Percentiles rank a stretch among this genome's conserved stretches.
Conservation (phyloP, 2,113 vertebrate genomes). For the Tachysurus vachellii region DNA sequence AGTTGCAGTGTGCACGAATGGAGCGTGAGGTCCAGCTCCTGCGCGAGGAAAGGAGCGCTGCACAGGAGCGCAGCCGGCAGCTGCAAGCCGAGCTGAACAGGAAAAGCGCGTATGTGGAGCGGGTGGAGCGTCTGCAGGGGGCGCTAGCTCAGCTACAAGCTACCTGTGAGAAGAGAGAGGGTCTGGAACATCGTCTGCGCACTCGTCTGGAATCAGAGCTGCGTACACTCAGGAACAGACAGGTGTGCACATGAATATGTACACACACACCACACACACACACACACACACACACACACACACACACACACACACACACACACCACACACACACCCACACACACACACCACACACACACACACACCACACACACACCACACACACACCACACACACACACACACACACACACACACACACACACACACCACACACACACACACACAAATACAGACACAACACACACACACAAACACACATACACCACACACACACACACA, state of each 20-base stretch:
- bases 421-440: no score
- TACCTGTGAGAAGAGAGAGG: constrained; percentile 91
- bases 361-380: no score
- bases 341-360: no score
- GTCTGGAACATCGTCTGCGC: constrained; percentile 86
- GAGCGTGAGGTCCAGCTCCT: constrained; percentile 83
- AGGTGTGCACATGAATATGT: constrained; percentile 73
- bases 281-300: no score
- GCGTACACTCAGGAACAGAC: constrained; percentile 87
- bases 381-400: no score
- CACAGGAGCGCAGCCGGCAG: constrained; percentile 80
- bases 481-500: no score
- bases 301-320: no score
- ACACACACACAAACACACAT: no score
- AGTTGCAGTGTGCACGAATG: constrained; percentile 83
- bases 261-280: not conserved
- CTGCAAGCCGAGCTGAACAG: constrained; percentile 87
- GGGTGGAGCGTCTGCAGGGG: constrained; percentile 91
- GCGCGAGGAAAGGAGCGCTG: constrained; percentile 78
- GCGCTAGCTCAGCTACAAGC: constrained; percentile 91
- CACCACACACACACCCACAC: no score
- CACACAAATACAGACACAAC: no score
- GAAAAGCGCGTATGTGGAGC: constrained; percentile 91
- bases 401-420: no score
- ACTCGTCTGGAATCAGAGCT: constrained; percentile 93